Evolutionary conservation across 2,113 vertebrate genomes (phyloP), one percentile per base, ranked within the genome.

Genomic region (Podarcis cretensis): DNA sequence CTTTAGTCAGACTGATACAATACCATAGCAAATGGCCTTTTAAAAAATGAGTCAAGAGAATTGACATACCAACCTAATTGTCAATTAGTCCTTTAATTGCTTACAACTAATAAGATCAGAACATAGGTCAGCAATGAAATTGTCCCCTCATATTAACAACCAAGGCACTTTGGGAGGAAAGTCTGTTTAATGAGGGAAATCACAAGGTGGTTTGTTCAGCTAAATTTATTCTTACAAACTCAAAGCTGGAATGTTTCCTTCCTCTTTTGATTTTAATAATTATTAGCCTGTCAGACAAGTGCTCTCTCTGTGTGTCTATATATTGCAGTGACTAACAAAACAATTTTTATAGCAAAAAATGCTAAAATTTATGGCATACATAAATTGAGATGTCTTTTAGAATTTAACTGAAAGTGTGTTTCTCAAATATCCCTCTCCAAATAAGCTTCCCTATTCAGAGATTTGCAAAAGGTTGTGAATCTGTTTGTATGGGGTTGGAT

Each of bases 71-170:
- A 89, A 25, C n/a, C 48, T 71, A 66, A 83, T 87, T 91, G 59
- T 71, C 25, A 86, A 78, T 88, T 94, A 88, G 83, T 81, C 21
- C 0, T 74, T 92, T 89, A 91, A 89, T 81, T 92, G 4, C 57
- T 91, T 92, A 84, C 27, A 91, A 30, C 57, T 85, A 89, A 69
- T 77, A 90, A 90, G n/a, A 84, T 84, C 83, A 81, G 81, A 87
- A 74, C 12, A 89, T 14, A 91, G 10, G n/a, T 89, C 35, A 87
- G 10, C 43, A 89, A 77, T 90, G 57, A 91, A 94, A 84, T 79
- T 20, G 6, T 90, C 20, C 57, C 79, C 63, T 63, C 88, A 68
- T 66, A 40, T 90, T 88, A 92, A 81, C 1, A 32, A 27, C 16
- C 5, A 83, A 78, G 69, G 78, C 74, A 3, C 7, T 89, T 35